Conservation (phyloP, 2,888 invertebrate species). For the Gymnocheta viridis region DNA sequence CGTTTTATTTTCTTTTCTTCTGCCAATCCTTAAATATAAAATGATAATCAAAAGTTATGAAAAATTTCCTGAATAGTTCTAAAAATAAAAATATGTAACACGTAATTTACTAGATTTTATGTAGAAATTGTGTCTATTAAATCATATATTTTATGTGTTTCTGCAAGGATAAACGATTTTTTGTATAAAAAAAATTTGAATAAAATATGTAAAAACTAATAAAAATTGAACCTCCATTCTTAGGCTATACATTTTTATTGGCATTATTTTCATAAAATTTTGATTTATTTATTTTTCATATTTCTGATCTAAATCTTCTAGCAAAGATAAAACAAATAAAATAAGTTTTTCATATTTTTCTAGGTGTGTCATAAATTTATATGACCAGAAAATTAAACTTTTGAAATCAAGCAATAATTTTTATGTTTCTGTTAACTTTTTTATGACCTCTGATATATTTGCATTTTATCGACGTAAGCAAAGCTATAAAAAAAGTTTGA, state of each 20-base stretch:
- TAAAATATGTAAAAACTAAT: too few relatives aligned
- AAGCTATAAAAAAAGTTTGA: not conserved
- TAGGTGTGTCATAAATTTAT: constrained; percentile 34
- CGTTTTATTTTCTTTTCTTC: too few relatives aligned
- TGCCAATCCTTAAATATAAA: too few relatives aligned
- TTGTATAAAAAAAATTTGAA: constrained; percentile 2
- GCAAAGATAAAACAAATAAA: constrained; percentile 21
- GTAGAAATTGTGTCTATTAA: too few relatives aligned
- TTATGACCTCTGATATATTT: constrained; percentile 2
- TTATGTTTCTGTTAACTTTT: constrained; percentile 19
- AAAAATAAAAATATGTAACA: too few relatives aligned
- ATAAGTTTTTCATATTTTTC: not conserved
- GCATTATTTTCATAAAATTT: constrained; percentile 29
- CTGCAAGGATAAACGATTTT: too few relatives aligned
- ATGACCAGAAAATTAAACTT: not conserved
- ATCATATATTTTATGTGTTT: too few relatives aligned
- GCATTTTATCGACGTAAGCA: not conserved
- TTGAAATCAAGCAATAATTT: constrained; percentile 3
- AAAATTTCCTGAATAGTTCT: too few relatives aligned
- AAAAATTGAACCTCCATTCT: too few relatives aligned
- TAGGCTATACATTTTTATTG: constrained; percentile 19
- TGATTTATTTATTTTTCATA: constrained; percentile 46
- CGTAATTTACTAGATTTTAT: too few relatives aligned
- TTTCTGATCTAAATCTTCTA: constrained; percentile 8
- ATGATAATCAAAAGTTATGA: too few relatives aligned